phyloP scores from a whole-genome alignment of 2,888 invertebrate species.

The Himalopsyche tibetana region DNA sequence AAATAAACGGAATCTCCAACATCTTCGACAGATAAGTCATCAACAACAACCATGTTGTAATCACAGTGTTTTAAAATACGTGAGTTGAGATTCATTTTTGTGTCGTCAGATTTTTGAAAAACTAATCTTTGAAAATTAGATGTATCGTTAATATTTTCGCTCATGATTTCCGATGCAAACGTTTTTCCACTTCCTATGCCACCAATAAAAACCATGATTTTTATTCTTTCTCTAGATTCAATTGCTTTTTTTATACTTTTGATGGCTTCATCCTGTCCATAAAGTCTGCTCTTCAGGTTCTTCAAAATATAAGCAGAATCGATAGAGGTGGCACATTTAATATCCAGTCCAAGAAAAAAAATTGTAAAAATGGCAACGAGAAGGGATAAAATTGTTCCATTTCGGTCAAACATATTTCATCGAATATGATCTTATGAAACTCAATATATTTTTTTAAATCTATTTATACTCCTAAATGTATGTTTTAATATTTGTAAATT shows the following conservation, averaged over 20 bases:
- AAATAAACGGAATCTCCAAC: slow-evolving; percentile 67
- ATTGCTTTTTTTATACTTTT: slow-evolving; percentile 68
- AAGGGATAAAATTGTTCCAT: slow-evolving; percentile 18
- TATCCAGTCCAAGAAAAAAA: slow-evolving; percentile 28
- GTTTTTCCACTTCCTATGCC: slow-evolving; percentile 76
- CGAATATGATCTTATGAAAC: too few relatives aligned
- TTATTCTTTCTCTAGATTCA: slow-evolving; percentile 66
- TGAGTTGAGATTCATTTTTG: slow-evolving; percentile 3
- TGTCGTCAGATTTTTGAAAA: neutral
- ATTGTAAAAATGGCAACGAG: slow-evolving; percentile 10
- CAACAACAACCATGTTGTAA: slow-evolving; percentile 71
- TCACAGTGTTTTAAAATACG: slow-evolving; percentile 68
- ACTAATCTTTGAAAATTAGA: slow-evolving; percentile 27
- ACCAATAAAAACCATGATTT: slow-evolving; percentile 72
- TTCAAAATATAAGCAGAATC: neutral
- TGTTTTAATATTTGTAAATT: too few relatives aligned
- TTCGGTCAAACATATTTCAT: slow-evolving; percentile 32
- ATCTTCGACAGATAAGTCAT: slow-evolving; percentile 70
- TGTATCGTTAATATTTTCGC: neutral
- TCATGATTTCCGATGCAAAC: slow-evolving; percentile 70
- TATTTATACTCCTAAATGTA: too few relatives aligned
- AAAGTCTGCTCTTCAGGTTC: slow-evolving; percentile 68
- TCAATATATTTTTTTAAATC: too few relatives aligned
- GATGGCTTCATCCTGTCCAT: slow-evolving; percentile 71
- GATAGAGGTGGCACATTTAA: slow-evolving; percentile 25